These are phyloP conservation scores for Ammospiza maritima DNA, from an alignment of 2,797 vertebrate genomes.

Conservation along the genomic window DNA sequence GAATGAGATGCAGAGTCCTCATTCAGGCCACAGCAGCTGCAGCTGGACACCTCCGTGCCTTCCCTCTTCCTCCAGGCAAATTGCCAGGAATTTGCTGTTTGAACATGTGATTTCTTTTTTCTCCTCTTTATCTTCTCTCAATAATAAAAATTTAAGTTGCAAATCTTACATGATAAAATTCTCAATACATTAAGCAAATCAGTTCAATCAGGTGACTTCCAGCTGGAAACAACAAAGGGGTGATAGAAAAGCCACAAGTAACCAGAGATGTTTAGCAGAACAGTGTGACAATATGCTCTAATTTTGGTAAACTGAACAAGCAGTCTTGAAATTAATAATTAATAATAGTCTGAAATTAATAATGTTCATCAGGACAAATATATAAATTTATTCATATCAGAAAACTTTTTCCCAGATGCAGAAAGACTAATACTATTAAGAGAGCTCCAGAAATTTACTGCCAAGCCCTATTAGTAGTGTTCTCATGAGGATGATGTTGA, in stretches of 20 bases:
- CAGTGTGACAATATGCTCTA: background rate
- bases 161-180: background rate
- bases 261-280: background rate
- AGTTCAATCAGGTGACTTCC: background rate
- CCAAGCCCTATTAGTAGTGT: background rate
- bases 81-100: background rate
- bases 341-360: background rate
- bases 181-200: background rate
- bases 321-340: background rate
- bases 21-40: background rate
- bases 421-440: conserved; percentile 3
- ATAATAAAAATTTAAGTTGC: background rate
- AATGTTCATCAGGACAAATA: background rate
- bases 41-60: background rate
- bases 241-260: background rate
- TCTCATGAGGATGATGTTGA: conserved; percentile 5
- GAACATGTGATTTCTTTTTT: background rate
- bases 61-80: background rate
- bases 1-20: background rate
- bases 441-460: conserved; percentile 2
- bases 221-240: background rate
- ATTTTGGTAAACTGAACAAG: background rate
- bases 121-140: background rate
- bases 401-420: background rate
- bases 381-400: background rate